Conservation (phyloP, 2,797 vertebrate genomes). For the Hoplostethus atlanticus region DNA sequence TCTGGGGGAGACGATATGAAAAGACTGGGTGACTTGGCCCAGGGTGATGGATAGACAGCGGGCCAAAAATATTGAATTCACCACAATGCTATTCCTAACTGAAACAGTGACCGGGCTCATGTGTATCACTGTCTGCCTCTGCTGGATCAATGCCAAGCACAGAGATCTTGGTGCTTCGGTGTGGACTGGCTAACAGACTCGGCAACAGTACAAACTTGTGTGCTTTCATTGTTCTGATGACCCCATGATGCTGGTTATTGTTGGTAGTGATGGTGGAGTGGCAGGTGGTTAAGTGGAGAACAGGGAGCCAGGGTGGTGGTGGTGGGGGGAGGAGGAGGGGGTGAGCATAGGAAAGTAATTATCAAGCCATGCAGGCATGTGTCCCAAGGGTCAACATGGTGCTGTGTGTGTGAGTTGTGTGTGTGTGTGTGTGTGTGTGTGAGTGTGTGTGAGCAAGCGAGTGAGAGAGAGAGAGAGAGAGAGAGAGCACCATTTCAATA, state of each 20-base stretch:
- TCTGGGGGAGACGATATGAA: slow-evolving; percentile 14
- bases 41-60: neutral
- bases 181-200: too few species aligned
- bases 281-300: slow-evolving; percentile 79
- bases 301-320: slow-evolving; percentile 40
- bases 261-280: slow-evolving; percentile 58
- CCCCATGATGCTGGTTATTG: slow-evolving; percentile 54
- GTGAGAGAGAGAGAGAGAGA: slow-evolving; percentile 15
- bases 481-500: slow-evolving; percentile 53
- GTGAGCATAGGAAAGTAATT: slow-evolving; percentile 76
- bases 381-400: slow-evolving; percentile 71
- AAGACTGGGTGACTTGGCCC: neutral
- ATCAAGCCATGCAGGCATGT: slow-evolving; percentile 68
- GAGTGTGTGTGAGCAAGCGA: slow-evolving; percentile 11
- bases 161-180: neutral
- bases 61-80: too few species aligned
- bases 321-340: slow-evolving; percentile 42
- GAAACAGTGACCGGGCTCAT: neutral
- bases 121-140: too few species aligned
- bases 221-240: slow-evolving; percentile 18
- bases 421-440: slow-evolving; percentile 23
- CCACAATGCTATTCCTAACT: neutral
- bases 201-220: neutral
- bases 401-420: slow-evolving; percentile 37
- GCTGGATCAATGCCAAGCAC: neutral